Conservation (phyloP, 2,888 invertebrate species). For the Sylvicola fuscatus region DNA sequence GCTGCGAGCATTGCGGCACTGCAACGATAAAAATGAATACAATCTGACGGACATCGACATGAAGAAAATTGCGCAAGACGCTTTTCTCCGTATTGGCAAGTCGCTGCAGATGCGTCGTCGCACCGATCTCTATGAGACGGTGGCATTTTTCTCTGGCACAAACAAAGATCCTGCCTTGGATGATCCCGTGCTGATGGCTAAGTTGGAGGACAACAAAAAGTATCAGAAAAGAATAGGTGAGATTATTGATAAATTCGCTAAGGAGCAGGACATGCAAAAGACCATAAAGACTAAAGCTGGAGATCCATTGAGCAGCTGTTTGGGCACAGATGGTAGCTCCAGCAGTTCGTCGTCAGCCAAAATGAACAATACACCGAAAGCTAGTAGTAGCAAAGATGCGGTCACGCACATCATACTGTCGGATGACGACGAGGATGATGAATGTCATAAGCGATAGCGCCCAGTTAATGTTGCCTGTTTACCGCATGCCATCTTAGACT, state of each 20-base stretch:
- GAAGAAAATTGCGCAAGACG: conserved; percentile 32
- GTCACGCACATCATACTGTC: too few species aligned
- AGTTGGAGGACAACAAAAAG: conserved; percentile 34
- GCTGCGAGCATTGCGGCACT: conserved; percentile 19
- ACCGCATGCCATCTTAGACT: too few species aligned
- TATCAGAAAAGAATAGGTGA: conserved; percentile 29
- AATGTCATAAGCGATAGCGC: too few species aligned
- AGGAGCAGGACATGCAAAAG: too few species aligned
- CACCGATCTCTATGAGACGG: conserved; percentile 39
- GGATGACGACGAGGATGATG: too few species aligned
- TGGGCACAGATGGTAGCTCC: too few species aligned
- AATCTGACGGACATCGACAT: conserved; percentile 19
- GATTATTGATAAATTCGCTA: conserved; percentile 30
- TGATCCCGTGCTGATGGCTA: conserved; percentile 29
- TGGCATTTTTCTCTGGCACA: conserved; percentile 29
- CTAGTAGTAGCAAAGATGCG: too few species aligned
- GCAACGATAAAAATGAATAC: conserved; percentile 18
- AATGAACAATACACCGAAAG: too few species aligned
- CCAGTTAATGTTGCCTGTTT: too few species aligned
- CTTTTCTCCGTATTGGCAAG: conserved; percentile 43
- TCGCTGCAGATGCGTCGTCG: conserved; percentile 40
- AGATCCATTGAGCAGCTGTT: too few species aligned
- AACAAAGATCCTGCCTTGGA: conserved; percentile 36
- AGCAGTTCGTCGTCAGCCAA: too few species aligned
- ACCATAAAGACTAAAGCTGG: too few species aligned